These are phyloP conservation scores for Nomada fucata DNA, from an alignment of 2,888 invertebrate genomes.

Conservation along the genomic window DNA sequence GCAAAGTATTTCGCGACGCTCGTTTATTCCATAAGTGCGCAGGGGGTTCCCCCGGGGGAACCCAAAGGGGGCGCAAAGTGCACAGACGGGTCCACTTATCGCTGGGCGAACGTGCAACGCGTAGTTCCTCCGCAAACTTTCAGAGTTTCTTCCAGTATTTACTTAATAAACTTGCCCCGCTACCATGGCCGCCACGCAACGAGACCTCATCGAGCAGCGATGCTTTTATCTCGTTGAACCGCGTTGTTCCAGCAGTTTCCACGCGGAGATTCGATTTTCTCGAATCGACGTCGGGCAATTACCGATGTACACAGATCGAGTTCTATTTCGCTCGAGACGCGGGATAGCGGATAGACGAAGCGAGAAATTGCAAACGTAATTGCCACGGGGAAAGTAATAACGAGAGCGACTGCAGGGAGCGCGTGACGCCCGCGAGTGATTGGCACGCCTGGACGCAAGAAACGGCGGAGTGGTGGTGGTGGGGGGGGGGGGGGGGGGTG, in stretches of 20 bases:
- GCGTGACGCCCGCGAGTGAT: not conserved
- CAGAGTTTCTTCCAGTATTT: not conserved
- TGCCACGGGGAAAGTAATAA: not conserved
- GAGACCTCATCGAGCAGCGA: slow-evolving; percentile 3
- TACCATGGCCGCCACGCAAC: not conserved
- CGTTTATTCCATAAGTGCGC: not conserved
- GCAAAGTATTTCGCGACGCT: not conserved
- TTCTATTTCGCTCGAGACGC: not conserved
- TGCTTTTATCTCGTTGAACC: not conserved
- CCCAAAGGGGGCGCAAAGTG: not conserved
- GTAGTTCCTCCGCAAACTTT: not conserved
- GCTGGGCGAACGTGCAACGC: not conserved
- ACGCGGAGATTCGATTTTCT: not conserved
- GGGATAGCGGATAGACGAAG: not conserved
- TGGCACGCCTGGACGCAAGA: not conserved
- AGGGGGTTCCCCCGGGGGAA: not conserved
- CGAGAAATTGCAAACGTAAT: not conserved
- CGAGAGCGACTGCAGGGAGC: slow-evolving; percentile 2
- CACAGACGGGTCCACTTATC: not conserved
- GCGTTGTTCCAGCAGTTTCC: not conserved
- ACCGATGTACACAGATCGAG: not conserved
- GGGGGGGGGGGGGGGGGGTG: no score
- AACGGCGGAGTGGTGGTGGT: no score
- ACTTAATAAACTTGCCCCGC: not conserved
- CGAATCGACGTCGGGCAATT: not conserved